A percentile compares a stretch with the other conserved stretches of the same genome.
These are phyloP conservation scores for Sphaerophoria rueppellii DNA, from an alignment of 2,888 invertebrate genomes.

Conservation along the genomic window DNA sequence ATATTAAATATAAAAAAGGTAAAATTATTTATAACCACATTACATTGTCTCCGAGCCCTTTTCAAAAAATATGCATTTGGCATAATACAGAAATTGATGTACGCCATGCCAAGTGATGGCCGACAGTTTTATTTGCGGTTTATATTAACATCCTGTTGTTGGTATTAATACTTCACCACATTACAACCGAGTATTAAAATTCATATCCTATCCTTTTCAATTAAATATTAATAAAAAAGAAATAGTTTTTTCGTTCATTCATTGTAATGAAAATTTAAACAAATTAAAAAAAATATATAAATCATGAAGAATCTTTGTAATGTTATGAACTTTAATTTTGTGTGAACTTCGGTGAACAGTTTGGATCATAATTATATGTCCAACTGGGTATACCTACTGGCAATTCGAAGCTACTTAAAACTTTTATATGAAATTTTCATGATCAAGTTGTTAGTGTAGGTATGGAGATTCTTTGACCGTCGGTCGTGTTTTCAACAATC, in stretches of 20 bases:
- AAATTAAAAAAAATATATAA: background rate
- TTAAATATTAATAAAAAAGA: slow-evolving; percentile 63
- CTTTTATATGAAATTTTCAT: too few species aligned
- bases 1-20: background rate
- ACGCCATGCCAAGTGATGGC: slow-evolving; percentile 35
- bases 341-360: background rate
- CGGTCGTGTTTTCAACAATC: too few species aligned
- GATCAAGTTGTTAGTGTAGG: too few species aligned
- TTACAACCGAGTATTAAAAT: slow-evolving; percentile 69
- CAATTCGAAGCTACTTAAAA: too few species aligned
- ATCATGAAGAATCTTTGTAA: background rate
- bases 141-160: slow-evolving; percentile 69
- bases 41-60: slow-evolving; percentile 31
- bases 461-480: too few species aligned
- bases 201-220: slow-evolving; percentile 67
- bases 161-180: slow-evolving; percentile 69
- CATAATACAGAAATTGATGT: slow-evolving; percentile 54
- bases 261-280: background rate
- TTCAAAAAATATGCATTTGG: slow-evolving; percentile 62
- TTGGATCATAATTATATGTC: too few species aligned
- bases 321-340: background rate
- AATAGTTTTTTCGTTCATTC: slow-evolving; percentile 29
- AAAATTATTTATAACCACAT: slow-evolving; percentile 19
- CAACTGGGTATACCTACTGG: too few species aligned
- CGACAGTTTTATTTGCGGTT: slow-evolving; percentile 62